These are phyloP conservation scores for Heliangelus exortis DNA, from an alignment of 2,797 vertebrate species.

Conservation along the genomic window DNA sequence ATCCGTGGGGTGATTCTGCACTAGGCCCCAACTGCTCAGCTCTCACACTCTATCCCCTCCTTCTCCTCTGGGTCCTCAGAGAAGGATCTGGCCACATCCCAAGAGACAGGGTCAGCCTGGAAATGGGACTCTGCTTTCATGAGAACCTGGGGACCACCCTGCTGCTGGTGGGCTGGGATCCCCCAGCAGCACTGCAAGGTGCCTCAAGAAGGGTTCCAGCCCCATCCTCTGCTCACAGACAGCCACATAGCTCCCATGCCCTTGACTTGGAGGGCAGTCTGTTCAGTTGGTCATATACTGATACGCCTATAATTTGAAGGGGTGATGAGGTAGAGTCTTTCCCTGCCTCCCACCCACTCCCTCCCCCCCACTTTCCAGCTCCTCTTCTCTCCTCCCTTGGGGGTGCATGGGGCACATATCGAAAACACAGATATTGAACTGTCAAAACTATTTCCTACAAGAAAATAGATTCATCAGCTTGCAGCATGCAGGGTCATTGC, in stretches of 20 bases:
- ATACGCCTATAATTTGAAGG: slow-evolving; percentile 67
- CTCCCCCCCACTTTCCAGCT: not conserved
- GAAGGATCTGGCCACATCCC: not conserved
- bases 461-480: slow-evolving; percentile 86
- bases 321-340: slow-evolving; percentile 72
- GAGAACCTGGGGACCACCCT: not conserved
- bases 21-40: not conserved
- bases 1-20: not conserved
- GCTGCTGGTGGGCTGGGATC: rapidly evolving
- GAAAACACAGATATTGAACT: slow-evolving; percentile 85
- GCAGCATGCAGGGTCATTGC: slow-evolving; percentile 83
- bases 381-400: slow-evolving; percentile 40
- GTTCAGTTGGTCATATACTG: slow-evolving; percentile 71
- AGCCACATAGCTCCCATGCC: slow-evolving; percentile 48
- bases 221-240: not conserved
- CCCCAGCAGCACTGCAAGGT: rapidly evolving
- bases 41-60: rapidly evolving
- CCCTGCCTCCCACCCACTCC: slow-evolving; percentile 26
- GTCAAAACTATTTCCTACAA: slow-evolving; percentile 88
- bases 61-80: rapidly evolving
- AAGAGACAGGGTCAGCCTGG: not conserved
- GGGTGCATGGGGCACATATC: slow-evolving; percentile 75
- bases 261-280: slow-evolving; percentile 79
- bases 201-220: not conserved
- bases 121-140: not conserved